Conservation (phyloP, 1,140 invertebrate species). For the Steinernema khuongi region DNA sequence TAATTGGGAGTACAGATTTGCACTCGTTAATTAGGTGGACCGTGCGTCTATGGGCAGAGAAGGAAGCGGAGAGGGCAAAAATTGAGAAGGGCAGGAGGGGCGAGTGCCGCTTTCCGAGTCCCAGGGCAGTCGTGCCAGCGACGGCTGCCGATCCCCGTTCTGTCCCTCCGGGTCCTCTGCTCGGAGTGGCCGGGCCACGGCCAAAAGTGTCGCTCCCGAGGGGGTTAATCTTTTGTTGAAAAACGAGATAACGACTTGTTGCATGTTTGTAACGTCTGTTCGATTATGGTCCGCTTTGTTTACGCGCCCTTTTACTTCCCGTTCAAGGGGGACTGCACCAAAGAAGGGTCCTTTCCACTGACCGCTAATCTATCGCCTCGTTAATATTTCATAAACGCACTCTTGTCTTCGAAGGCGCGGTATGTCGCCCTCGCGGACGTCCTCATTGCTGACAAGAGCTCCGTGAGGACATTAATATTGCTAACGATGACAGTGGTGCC, state of each 20-base stretch:
- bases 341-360: too few species aligned
- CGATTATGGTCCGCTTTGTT: background rate
- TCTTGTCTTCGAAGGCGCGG: too few species aligned
- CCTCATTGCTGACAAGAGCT: background rate
- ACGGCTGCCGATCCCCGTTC: background rate
- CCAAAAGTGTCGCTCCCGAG: background rate
- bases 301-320: too few species aligned
- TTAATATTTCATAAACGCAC: too few species aligned
- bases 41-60: background rate
- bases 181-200: background rate
- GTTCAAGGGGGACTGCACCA: too few species aligned
- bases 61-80: background rate
- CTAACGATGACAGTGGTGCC: background rate
- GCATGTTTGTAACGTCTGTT: background rate
- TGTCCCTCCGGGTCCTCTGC: too few species aligned
- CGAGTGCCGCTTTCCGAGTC: background rate
- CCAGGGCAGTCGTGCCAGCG: constrained; percentile 5
- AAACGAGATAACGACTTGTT: background rate
- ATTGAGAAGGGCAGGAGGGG: background rate
- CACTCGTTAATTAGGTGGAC: background rate
- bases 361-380: too few species aligned
- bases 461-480: background rate
- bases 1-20: background rate
- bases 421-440: too few species aligned
- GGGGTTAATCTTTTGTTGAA: background rate